Percentiles rank a stretch among this genome's conserved stretches.
Conservation (phyloP, 2,888 invertebrate genomes). For the Neocrepidodera transversa region DNA sequence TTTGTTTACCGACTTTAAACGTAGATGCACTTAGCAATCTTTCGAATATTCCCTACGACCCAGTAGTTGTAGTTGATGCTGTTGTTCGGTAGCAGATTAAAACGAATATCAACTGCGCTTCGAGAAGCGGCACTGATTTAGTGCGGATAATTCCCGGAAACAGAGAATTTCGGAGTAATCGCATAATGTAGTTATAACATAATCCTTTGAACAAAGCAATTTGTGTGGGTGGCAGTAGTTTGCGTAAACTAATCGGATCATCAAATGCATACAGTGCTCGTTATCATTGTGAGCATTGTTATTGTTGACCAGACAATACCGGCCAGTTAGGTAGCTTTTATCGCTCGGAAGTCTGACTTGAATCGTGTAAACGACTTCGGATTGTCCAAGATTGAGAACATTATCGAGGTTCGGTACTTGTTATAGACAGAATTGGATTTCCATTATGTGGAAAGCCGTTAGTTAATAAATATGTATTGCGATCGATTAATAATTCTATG, state of each 20-base stretch:
- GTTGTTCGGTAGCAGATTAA: constrained; percentile 20
- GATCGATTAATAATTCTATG: no score
- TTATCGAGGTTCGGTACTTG: constrained; percentile 5
- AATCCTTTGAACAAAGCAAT: constrained; percentile 43
- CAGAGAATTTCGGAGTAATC: constrained; percentile 37
- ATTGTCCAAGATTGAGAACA: constrained; percentile 29
- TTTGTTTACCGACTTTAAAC: not conserved
- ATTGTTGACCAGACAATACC: constrained; percentile 45
- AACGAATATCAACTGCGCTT: constrained; percentile 31
- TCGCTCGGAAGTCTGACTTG: constrained; percentile 30
- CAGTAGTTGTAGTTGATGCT: constrained; percentile 4
- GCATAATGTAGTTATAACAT: constrained; percentile 44
- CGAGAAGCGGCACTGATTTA: constrained; percentile 32
- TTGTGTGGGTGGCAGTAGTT: constrained; percentile 43
- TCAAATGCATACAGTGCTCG: constrained; percentile 44
- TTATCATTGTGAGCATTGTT: constrained; percentile 43
- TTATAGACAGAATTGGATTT: not conserved
- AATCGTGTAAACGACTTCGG: constrained; percentile 28
- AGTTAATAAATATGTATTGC: no score
- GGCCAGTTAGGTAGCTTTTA: constrained; percentile 40
- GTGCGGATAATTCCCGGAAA: constrained; percentile 37
- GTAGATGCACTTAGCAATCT: not conserved
- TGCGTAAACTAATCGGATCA: constrained; percentile 46
- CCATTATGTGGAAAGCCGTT: not conserved
- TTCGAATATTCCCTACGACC: constrained; percentile 5